phyloP scores from a whole-genome alignment of 1,140 invertebrate species.

The Leptinotarsa texana region DNA sequence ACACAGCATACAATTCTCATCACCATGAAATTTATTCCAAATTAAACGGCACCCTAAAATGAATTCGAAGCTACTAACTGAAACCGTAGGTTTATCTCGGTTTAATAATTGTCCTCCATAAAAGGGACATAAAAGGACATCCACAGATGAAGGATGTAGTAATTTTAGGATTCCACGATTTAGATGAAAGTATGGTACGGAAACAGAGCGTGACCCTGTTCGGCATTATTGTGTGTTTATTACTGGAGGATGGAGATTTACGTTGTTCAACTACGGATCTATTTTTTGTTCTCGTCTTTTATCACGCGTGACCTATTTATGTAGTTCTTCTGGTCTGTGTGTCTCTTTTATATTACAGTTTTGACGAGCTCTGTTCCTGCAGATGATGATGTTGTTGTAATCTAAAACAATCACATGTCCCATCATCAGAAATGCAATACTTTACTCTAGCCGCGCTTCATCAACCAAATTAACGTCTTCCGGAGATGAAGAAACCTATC shows the following conservation, averaged over 20 bases:
- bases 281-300: background rate
- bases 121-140: slow-evolving; percentile 3
- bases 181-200: background rate
- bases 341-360: too few relatives aligned
- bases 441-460: too few relatives aligned
- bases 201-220: background rate
- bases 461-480: too few relatives aligned
- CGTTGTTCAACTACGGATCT: background rate
- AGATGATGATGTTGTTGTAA: too few relatives aligned
- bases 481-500: too few relatives aligned
- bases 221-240: background rate
- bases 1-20: too few relatives aligned
- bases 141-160: slow-evolving; percentile 5
- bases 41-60: background rate
- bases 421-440: too few relatives aligned
- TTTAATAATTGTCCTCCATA: background rate
- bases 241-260: background rate
- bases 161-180: background rate
- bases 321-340: too few relatives aligned
- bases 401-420: too few relatives aligned
- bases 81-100: background rate
- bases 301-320: too few relatives aligned
- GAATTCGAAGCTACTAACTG: slow-evolving; percentile 5
- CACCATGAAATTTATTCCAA: background rate
- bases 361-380: too few relatives aligned